Evolutionary conservation across 2,113 vertebrate species (phyloP), one percentile per base, ranked within the genome.

Genomic region (Gracilinanus agilis): DNA sequence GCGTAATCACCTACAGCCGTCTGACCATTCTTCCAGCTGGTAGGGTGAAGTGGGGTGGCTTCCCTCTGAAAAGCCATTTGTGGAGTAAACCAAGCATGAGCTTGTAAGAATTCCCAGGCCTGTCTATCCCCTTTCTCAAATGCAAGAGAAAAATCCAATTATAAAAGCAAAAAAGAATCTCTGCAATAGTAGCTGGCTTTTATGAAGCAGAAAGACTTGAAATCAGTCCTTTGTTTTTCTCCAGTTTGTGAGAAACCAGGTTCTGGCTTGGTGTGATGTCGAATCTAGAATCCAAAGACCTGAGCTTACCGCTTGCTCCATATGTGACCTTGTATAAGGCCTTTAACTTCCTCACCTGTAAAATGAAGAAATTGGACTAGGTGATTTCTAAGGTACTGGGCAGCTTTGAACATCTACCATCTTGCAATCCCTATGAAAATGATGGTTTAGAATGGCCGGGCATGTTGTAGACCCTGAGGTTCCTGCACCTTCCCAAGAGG

Each of bases 1-100:
- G 2, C 3, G 4, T 25, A n/a, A 0, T 13, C 83, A 19, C 24
- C 34, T 44, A 25, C 29, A 2, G 0, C 3, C 0, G 9, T 1
- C 49, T 23, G 29, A 44, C 29, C 29, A 0, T 44, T 90, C 10
- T 24, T 83, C 53, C 40, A 12, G 61, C 16, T 83, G 67, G n/a
- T 83, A 16, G 19, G 90, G 40, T 21, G 27, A 34, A 40, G 9
- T 25, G 53, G 13, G 8, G 54, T n/a, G 0, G 0, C 9, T 55
- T 88, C 34, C 10, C 0, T 49, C 58, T 7, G 90, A 40, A 56
- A 53, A 61, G 13, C 19, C 29, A 19, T 61, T 40, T 90, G 56
- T 34, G 89, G 53, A 89, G 54, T 53, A 40, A 90, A 92, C 27
- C 90, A 34, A 0, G 34, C 3, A 2, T 29, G 56, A 75, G 54